phyloP scores from a whole-genome alignment of 2,113 vertebrate genomes.

The Mellivora capensis region DNA sequence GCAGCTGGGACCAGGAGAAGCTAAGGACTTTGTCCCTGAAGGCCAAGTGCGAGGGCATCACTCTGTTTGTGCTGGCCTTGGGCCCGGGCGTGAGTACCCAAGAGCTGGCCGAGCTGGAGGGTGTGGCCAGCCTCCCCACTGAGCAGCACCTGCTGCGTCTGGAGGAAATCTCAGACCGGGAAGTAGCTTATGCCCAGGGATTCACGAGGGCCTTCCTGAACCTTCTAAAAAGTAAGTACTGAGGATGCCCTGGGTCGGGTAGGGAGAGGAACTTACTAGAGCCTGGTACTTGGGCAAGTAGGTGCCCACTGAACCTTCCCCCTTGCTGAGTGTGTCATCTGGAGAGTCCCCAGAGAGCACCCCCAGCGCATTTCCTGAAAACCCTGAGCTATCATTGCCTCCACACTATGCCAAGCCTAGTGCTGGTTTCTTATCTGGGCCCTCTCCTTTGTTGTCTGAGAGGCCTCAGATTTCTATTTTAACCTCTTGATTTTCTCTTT shows the following conservation, averaged over 20 bases:
- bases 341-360: neutral
- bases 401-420: neutral
- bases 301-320: neutral
- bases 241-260: neutral
- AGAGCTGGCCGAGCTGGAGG: constrained; percentile 82
- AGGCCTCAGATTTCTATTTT: neutral
- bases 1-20: constrained; percentile 79
- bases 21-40: constrained; percentile 79
- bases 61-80: constrained; percentile 85
- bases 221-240: constrained; percentile 85
- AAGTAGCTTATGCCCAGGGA: constrained; percentile 81
- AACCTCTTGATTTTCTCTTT: neutral
- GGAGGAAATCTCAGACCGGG: constrained; percentile 59
- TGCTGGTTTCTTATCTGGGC: neutral
- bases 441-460: neutral
- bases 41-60: constrained; percentile 88
- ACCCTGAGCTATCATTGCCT: neutral
- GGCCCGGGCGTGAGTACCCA: constrained; percentile 73
- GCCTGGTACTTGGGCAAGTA: neutral
- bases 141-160: constrained; percentile 87
- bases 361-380: neutral
- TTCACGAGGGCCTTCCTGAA: constrained; percentile 87
- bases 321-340: neutral
- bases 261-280: neutral
- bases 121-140: constrained; percentile 81